Conservation (phyloP, 2,113 vertebrate genomes). For the Numenius arquata region DNA sequence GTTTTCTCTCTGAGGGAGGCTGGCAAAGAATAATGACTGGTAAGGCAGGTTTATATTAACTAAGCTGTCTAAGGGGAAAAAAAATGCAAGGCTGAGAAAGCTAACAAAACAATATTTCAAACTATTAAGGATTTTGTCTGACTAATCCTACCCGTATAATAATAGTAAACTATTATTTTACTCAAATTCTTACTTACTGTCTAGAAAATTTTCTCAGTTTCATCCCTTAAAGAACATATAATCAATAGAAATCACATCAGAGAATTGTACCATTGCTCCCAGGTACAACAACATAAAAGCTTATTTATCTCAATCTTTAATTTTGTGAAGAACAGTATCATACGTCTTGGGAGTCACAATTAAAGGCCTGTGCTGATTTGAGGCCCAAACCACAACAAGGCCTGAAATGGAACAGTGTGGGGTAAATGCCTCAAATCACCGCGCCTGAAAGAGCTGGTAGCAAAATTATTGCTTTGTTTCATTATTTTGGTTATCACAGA, state of each 20-base stretch:
- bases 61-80: not conserved
- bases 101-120: not conserved
- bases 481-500: not conserved
- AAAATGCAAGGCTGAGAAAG: not conserved
- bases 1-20: constrained; percentile 1
- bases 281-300: not conserved
- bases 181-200: not conserved
- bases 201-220: not conserved
- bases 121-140: not conserved
- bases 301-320: not conserved
- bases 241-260: not conserved
- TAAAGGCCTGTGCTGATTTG: not conserved
- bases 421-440: not conserved
- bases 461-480: not conserved
- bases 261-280: not conserved
- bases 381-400: not conserved
- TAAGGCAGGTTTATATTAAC: not conserved
- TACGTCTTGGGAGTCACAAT: not conserved
- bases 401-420: not conserved
- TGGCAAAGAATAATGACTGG: not conserved
- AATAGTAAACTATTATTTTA: not conserved
- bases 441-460: not conserved
- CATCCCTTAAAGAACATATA: not conserved
- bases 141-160: not conserved
- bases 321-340: not conserved